Conservation (phyloP, 2,113 vertebrate species). For the Trichomycterus rosablanca region DNA sequence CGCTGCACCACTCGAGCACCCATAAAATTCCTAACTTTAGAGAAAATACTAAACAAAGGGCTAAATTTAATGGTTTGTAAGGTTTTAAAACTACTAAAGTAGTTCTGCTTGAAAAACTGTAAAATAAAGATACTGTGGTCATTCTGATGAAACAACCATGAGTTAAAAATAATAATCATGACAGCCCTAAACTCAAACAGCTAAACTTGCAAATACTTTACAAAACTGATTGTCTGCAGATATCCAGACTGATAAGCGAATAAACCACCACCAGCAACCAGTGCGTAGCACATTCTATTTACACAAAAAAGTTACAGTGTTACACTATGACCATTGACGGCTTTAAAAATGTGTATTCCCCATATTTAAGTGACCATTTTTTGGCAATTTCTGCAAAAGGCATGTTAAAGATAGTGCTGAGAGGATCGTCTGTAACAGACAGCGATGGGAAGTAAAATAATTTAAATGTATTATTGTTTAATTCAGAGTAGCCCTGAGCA, state of each 20-base stretch:
- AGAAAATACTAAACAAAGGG: too few species aligned
- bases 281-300: background rate
- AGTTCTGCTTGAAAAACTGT: too few species aligned
- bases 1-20: too few species aligned
- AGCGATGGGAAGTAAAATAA: constrained; percentile 25
- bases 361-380: background rate
- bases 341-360: background rate
- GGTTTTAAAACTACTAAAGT: too few species aligned
- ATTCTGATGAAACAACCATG: too few species aligned
- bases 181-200: background rate
- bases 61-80: too few species aligned
- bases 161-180: too few species aligned
- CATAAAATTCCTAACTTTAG: too few species aligned
- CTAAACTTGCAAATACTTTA: background rate
- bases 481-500: constrained; percentile 80
- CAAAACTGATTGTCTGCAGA: constrained; percentile 33
- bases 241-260: constrained; percentile 20
- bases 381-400: constrained; percentile 11
- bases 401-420: constrained; percentile 12
- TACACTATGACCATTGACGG: background rate
- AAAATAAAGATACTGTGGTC: too few species aligned
- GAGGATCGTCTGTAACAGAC: constrained; percentile 58
- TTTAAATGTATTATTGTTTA: constrained; percentile 24
- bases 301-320: constrained; percentile 1
- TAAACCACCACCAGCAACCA: constrained; percentile 4